Base-by-base conservation (phyloP, 2,113 vertebrate genomes). In the Melanotaenia duboulayi region DNA sequence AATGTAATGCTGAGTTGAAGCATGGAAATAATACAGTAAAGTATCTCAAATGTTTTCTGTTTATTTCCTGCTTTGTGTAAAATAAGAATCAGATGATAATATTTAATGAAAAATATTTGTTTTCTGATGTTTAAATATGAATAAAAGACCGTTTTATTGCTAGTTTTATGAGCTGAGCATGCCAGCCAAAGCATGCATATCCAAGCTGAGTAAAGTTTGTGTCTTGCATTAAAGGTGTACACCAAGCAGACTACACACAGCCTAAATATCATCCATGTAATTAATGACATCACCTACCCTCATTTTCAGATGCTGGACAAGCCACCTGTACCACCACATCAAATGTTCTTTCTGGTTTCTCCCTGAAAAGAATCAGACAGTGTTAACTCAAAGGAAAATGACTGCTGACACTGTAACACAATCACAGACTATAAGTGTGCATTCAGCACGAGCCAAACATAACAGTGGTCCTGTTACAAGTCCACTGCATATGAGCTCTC, bases 321-420 rank as follows among this genome's bases (percentile, higher is more conserved):
- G 94, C 93, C 92, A 99, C 96, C 89, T 97, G 96, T 81, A 99
- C 75, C 50, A 97, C 94, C 93, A 99, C 92, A 91, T 99, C 97
- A 93, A 99, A 98, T 11, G 96, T 97, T 91, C 95, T 95, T 69
- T 96, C 95, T 83, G 98, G 98, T 87, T 96, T 96, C 94, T 97
- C 96, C 92, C 98, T 99, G 85, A 4, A 87, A 71, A 58, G 6
- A 77, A 74, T 8, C 22, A 70, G 50, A 78, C 37, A 56, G 0
- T 10, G 39, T 57, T 83, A 50, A 71, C 1, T 40, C 2, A 7
- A 17, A 32, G 24, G 20, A n/a, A 12, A 19, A 49, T 0, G 44
- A 4, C 16, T 8, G 11, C 50, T 57, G 22, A 16, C 63, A 54
- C 49, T 24, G 13, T 20, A 4, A 12, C n/a, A 24, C n/a, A 22